Base-by-base conservation (phyloP, 1,140 invertebrate genomes). In the Idris sp. region DNA sequence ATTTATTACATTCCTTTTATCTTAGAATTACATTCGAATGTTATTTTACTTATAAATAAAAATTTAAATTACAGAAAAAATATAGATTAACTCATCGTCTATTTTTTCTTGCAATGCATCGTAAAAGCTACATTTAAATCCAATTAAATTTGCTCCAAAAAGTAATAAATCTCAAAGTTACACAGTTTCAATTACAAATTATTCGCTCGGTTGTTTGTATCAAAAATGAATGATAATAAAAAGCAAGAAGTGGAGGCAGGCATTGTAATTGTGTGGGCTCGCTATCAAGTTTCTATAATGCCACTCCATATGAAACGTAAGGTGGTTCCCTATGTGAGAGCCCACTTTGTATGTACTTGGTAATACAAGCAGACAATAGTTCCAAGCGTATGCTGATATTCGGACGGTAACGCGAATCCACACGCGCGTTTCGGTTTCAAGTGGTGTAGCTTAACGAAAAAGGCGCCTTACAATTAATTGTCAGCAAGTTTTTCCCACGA, bases 331-430 rank as follows among this genome's bases (percentile, higher is more conserved):
- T 40, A 36, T 49, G 65, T 28, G 64, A 62, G 58, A 58, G 59
- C 26, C 41, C 72, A 64, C 40, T 67, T 77, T 69, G 65, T 81
- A 77, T 62, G 22, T 76, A 67, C 67, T 78, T 61, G 79, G 84
- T 86, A 86, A 86, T 54, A 73, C 54, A 80, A 86, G 83, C 61
- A 84, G 81, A 85, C 84, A 86, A 86, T 86, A 78, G 69, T 28
- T 14, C 33, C 48, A 22, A 48, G 48, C 38, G 58, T 72, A 56
- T 49, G 73, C 59, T 69, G 64, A 69, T 69, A 65, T 69, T 74
- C 36, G 62, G 62, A 49, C 30, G 38, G 83, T 80, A 86, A 86
- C 65, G 68, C 56, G 81, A 86, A 74, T 77, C 64, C 62, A 53
- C 49, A 80, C 35, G 30, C 72, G 41, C 71, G 53, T 80, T 84